Evolutionary conservation across 2,797 vertebrate species (phyloP), one percentile per base, ranked within the genome.

Genomic region (Etheostoma perlongum): DNA sequence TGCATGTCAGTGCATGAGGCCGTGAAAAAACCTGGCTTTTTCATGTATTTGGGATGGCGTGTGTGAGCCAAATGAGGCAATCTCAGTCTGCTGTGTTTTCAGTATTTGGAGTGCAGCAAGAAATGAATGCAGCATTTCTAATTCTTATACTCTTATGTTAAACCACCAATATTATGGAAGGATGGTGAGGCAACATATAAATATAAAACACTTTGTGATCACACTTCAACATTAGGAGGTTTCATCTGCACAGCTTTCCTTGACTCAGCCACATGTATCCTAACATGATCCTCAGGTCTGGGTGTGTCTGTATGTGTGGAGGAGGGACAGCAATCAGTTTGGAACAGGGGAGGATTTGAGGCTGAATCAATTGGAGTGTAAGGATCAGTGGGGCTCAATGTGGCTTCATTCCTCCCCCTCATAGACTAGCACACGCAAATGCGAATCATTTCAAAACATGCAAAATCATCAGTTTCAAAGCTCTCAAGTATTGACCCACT

Each of bases 401-500:
- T 21, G 23, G 23, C 42, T 33, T 49, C 25, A 44, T 42, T 48
- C 18, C 73, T 9, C 11, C 15, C 19, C 13, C 18, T 40, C 54
- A 44, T 0, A 54, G 6, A 52, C n/a, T 40, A 40, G 5, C 13
- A 15, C 42, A 52, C 57, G 40, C 40, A 49, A 69, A n/a, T 25
- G 23, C 19, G 42, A 46, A 65, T 2, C 4, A 12, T 48, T 27
- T n/a, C 4, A 44, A 23, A 14, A 46, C 8, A 23, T 14, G 55
- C 18, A 52, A 18, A 42, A 2, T n/a, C 19, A 19, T 60, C 15
- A 12, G 16, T 62, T n/a, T 19, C 8, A 62, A 18, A 18, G 36
- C 23, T 58, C 18, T 25, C 10, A 1, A 49, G 18, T 83, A 92
- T 87, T 85, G 79, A 90, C 90, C 74, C 21, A 14, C 14, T 52